Conservation (phyloP, 1,140 invertebrate genomes). For the Papilio xuthus region DNA sequence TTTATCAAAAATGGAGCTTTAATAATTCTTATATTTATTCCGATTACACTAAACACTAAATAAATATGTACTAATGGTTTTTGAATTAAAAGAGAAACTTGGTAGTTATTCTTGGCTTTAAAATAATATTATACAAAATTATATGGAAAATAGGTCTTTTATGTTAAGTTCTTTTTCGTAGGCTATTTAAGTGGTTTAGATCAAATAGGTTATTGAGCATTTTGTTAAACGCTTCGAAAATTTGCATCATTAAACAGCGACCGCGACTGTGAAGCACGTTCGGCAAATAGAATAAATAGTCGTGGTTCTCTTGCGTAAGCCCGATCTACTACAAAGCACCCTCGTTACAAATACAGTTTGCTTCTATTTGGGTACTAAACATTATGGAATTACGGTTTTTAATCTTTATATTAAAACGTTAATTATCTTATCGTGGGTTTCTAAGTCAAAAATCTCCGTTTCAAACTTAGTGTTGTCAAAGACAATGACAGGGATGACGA, state of each 20-base stretch:
- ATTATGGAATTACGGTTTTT: slow-evolving; percentile 40
- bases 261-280: slow-evolving; percentile 71
- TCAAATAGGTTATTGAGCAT: slow-evolving; percentile 71
- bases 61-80: background rate
- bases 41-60: background rate
- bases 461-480: too few species aligned
- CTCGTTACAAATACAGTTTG: slow-evolving; percentile 74
- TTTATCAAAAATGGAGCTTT: background rate
- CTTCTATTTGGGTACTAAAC: slow-evolving; percentile 58
- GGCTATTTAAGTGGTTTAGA: slow-evolving; percentile 49
- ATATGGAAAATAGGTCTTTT: background rate
- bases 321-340: slow-evolving; percentile 49
- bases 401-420: background rate
- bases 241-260: slow-evolving; percentile 77
- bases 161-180: background rate
- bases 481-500: too few species aligned
- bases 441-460: too few species aligned
- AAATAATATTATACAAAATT: background rate
- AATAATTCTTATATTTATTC: background rate
- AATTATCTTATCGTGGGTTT: too few species aligned
- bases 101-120: background rate
- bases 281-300: slow-evolving; percentile 79
- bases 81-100: background rate
- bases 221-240: slow-evolving; percentile 77
- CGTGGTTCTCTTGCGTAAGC: slow-evolving; percentile 56